Percentiles rank a stretch among this genome's conserved stretches.
Evolutionary conservation across 2,888 invertebrate species (phyloP).

Genomic region (Phorcus lineatus): DNA sequence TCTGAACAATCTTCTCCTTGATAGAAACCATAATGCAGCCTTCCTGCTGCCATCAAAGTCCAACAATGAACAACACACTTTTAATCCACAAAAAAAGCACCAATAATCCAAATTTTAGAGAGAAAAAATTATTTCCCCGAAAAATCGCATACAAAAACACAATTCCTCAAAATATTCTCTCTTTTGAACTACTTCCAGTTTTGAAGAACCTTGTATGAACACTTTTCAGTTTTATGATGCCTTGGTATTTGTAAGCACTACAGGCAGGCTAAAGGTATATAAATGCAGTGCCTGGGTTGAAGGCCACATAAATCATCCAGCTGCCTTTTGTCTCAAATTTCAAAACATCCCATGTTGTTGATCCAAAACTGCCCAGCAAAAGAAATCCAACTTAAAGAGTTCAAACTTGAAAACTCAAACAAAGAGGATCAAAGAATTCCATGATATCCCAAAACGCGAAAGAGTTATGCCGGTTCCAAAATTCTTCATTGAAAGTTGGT

Average conservation of each 20-base stretch:
- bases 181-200: too few species aligned
- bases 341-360: not conserved
- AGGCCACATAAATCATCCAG: too few species aligned
- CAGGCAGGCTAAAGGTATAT: too few species aligned
- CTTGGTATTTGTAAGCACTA: too few species aligned
- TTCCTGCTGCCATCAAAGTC: not conserved
- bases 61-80: not conserved
- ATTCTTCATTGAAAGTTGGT: not conserved
- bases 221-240: too few species aligned
- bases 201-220: too few species aligned
- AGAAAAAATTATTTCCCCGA: not conserved
- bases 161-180: too few species aligned
- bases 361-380: not conserved
- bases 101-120: not conserved
- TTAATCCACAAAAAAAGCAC: not conserved
- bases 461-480: not conserved
- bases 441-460: not conserved
- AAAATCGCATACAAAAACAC: too few species aligned
- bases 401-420: not conserved
- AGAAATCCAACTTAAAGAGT: not conserved
- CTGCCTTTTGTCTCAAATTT: conserved; percentile 6
- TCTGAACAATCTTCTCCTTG: conserved; percentile 64
- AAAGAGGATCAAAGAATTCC: not conserved
- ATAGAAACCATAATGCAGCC: conserved; percentile 57
- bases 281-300: too few species aligned